phyloP scores from a whole-genome alignment of 1,140 invertebrate genomes.

The Neuroterus valhalla region DNA sequence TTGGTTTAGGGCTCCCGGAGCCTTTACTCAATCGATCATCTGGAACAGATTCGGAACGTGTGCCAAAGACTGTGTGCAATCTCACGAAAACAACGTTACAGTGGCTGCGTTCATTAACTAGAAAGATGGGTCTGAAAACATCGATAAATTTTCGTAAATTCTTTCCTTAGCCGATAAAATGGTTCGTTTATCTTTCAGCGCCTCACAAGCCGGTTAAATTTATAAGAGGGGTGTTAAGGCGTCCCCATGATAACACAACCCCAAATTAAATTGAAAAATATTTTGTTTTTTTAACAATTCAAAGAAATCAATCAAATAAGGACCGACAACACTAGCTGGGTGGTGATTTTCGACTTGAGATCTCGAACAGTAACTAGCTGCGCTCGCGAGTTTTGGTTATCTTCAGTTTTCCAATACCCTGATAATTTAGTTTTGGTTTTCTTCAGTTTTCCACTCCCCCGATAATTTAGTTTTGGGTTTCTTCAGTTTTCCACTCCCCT shows the following conservation, averaged over 20 bases:
- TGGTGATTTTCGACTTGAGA: too few relatives aligned
- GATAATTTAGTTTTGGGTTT: too few relatives aligned
- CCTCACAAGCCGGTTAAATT: conserved; percentile 1
- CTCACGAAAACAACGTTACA: not conserved
- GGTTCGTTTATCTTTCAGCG: conserved; percentile 8
- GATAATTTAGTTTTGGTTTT: too few relatives aligned
- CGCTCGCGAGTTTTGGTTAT: too few relatives aligned
- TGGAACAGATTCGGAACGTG: not conserved
- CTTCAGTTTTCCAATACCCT: too few relatives aligned
- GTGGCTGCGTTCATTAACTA: not conserved
- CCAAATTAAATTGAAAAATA: not conserved
- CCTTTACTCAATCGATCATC: conserved; percentile 3
- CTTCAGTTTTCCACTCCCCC: too few relatives aligned
- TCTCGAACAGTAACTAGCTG: too few relatives aligned
- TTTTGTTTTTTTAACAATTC: not conserved
- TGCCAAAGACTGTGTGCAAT: conserved; percentile 16
- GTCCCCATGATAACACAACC: not conserved
- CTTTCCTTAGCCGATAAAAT: not conserved
- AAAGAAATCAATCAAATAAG: too few relatives aligned
- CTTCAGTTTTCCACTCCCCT: too few relatives aligned
- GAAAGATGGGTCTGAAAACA: not conserved
- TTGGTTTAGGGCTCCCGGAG: not conserved
- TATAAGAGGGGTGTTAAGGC: not conserved
- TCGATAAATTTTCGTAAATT: conserved; percentile 19
- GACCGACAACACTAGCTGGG: too few relatives aligned